These are phyloP conservation scores for Microlaimidae sp. DNA, from an alignment of 2,888 invertebrate species.

Conservation along the genomic window DNA sequence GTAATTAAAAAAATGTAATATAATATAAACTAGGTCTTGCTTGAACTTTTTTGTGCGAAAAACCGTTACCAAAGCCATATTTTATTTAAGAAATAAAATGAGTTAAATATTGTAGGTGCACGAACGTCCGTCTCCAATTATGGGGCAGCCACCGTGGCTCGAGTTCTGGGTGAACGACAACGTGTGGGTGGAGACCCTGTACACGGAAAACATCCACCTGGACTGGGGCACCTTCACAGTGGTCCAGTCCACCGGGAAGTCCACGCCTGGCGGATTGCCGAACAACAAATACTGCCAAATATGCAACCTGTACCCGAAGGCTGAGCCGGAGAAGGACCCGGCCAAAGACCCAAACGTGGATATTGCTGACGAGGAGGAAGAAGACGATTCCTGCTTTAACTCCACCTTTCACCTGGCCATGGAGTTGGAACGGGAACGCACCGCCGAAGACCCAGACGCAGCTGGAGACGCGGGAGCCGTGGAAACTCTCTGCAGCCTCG, in stretches of 20 bases:
- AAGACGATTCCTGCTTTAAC: not conserved
- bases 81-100: no score
- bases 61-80: no score
- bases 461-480: constrained; percentile 2
- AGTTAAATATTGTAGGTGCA: no score
- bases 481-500: constrained; percentile 6
- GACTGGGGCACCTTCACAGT: constrained; percentile 20
- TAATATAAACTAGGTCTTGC: no score
- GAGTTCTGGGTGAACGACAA: constrained; percentile 21
- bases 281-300: constrained; percentile 27
- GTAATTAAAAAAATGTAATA: no score
- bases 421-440: constrained; percentile 5
- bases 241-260: constrained; percentile 20
- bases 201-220: constrained; percentile 27
- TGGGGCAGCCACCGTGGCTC: not conserved
- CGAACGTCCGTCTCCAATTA: not conserved
- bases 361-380: not conserved
- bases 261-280: constrained; percentile 25
- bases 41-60: no score
- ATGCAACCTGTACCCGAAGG: constrained; percentile 29
- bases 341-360: no score
- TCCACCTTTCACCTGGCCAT: constrained; percentile 9
- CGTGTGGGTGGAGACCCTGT: constrained; percentile 30
- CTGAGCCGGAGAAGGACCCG: not conserved
- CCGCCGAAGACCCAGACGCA: not conserved